These are phyloP conservation scores for Echinarachnius parma DNA, from an alignment of 53 echinoderm and acorn worm species.

Conservation along the genomic window DNA sequence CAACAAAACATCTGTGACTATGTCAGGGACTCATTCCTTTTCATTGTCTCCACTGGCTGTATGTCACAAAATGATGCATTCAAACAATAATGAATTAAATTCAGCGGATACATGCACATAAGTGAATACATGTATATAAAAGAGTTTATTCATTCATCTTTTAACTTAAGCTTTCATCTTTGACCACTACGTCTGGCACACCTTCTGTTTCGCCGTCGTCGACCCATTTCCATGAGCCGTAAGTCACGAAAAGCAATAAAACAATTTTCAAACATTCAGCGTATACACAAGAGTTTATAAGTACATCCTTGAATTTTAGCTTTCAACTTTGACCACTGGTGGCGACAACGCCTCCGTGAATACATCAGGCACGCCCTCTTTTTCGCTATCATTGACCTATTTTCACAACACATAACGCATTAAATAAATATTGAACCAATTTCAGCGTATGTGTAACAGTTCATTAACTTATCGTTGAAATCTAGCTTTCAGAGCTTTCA, in stretches of 20 bases:
- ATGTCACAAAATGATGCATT: too few relatives aligned
- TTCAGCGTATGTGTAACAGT: not conserved
- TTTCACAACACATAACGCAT: slow-evolving; percentile 96
- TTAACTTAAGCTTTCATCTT: slow-evolving; percentile 39
- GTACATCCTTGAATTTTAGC: not conserved
- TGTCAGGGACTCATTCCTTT: too few relatives aligned
- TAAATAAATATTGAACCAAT: too few relatives aligned
- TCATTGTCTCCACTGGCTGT: too few relatives aligned
- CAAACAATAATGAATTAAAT: too few relatives aligned
- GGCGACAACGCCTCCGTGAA: slow-evolving; percentile 8
- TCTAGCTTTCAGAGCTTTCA: too few relatives aligned
- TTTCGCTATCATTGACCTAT: slow-evolving; percentile 58
- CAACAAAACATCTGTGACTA: too few relatives aligned
- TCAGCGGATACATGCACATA: too few relatives aligned
- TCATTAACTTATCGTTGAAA: not conserved
- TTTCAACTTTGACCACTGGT: slow-evolving; percentile 38
- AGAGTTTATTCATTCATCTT: too few relatives aligned
- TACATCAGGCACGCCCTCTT: not conserved
- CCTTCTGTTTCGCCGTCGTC: slow-evolving; percentile 40
- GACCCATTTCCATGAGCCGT: slow-evolving; percentile 89
- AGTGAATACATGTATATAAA: too few relatives aligned
- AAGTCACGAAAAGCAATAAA: too few relatives aligned
- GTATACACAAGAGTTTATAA: not conserved
- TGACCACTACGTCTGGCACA: slow-evolving; percentile 15
- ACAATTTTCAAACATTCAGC: too few relatives aligned